Evolutionary conservation across 2,113 vertebrate species (phyloP).

Genomic region (Eudyptes chrysolophus): DNA sequence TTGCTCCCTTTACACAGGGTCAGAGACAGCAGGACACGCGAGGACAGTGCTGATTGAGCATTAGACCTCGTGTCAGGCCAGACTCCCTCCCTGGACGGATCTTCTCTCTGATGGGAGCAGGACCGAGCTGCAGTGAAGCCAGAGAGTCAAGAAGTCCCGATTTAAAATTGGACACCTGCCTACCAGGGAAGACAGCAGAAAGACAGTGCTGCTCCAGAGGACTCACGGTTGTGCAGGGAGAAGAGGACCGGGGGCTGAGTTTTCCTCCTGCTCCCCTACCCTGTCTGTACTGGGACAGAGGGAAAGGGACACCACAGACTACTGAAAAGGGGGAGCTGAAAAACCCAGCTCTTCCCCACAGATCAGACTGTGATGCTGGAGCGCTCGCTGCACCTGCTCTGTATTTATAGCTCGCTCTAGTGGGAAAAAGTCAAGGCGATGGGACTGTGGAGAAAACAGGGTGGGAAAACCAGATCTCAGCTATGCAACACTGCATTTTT

Average conservation of each 20-base stretch:
- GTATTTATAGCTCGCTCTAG: not conserved
- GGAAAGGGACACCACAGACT: not conserved
- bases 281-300: not conserved
- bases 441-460: not conserved
- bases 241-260: not conserved
- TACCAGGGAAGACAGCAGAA: not conserved
- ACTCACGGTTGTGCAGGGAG: not conserved
- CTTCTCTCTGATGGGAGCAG: not conserved
- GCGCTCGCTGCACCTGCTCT: not conserved
- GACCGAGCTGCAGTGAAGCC: not conserved
- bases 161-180: not conserved
- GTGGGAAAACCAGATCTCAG: not conserved
- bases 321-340: not conserved
- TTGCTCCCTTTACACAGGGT: not conserved
- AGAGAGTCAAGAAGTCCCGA: not conserved
- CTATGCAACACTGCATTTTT: not conserved
- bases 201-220: not conserved
- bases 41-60: not conserved
- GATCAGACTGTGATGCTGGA: not conserved
- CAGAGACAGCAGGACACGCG: rapidly evolving
- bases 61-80: not conserved
- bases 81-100: rapidly evolving
- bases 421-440: not conserved
- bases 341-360: not conserved
- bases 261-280: not conserved